phyloP scores from a whole-genome alignment of 2,113 vertebrate species.

The Hipposideros armiger region DNA sequence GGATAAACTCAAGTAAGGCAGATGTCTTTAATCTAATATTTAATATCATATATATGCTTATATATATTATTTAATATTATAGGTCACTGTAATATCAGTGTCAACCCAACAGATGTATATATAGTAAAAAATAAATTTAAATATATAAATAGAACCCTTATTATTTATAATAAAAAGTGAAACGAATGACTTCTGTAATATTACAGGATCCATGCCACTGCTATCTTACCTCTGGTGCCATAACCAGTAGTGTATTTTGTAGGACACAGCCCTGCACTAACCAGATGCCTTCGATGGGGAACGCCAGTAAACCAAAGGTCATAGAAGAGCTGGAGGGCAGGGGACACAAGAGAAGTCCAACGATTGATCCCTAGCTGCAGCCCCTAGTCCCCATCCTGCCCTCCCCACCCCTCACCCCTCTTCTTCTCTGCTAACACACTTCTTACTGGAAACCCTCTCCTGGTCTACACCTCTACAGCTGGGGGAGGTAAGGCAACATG shows the following conservation, averaged over 20 bases:
- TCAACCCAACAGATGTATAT: neutral
- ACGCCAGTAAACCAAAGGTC: neutral
- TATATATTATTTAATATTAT: neutral
- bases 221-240: neutral
- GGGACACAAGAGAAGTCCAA: neutral
- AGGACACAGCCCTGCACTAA: neutral
- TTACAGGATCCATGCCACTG: rapidly evolving
- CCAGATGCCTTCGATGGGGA: neutral
- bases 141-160: neutral
- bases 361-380: neutral
- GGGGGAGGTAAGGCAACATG: neutral
- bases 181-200: neutral
- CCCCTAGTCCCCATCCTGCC: neutral
- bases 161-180: neutral
- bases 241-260: neutral
- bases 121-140: neutral
- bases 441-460: conserved; percentile 39
- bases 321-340: neutral
- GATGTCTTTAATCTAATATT: neutral
- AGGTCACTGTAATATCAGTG: neutral
- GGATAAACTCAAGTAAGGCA: neutral
- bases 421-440: neutral
- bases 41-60: neutral
- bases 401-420: neutral
- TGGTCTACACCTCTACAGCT: neutral